These are phyloP conservation scores for Champsocephalus gunnari DNA, from an alignment of 2,797 vertebrate species.

Conservation along the genomic window DNA sequence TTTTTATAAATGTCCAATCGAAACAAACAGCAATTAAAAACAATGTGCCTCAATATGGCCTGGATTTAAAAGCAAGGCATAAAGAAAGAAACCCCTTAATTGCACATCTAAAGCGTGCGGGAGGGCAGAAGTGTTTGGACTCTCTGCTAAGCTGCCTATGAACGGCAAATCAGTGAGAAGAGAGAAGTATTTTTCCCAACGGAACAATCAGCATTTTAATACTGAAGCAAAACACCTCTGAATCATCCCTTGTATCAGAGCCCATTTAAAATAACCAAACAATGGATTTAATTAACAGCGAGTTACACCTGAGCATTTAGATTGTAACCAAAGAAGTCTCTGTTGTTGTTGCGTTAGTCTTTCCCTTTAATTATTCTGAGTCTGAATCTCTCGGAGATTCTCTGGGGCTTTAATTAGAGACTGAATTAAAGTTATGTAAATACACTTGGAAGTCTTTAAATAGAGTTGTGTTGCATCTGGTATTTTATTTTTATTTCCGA, in stretches of 20 bases:
- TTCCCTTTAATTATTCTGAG: slow-evolving; percentile 82
- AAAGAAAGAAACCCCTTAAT: slow-evolving; percentile 41
- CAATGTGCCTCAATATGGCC: not conserved
- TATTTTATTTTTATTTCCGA: slow-evolving; percentile 56
- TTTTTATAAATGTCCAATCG: not conserved
- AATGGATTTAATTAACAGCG: slow-evolving; percentile 82
- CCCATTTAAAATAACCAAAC: slow-evolving; percentile 73
- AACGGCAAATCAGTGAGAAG: slow-evolving; percentile 56
- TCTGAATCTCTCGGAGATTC: slow-evolving; percentile 73
- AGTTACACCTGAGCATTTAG: slow-evolving; percentile 83
- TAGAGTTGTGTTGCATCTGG: slow-evolving; percentile 75
- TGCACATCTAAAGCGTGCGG: slow-evolving; percentile 29
- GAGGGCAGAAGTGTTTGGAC: slow-evolving; percentile 35
- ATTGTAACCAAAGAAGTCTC: slow-evolving; percentile 68
- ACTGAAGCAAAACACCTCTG: slow-evolving; percentile 76
- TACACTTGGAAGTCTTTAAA: slow-evolving; percentile 79
- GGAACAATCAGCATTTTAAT: slow-evolving; percentile 81
- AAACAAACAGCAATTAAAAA: slow-evolving; percentile 28
- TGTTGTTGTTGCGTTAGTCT: slow-evolving; percentile 74
- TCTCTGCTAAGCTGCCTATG: slow-evolving; percentile 46
- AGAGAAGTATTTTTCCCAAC: slow-evolving; percentile 38
- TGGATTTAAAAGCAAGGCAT: slow-evolving; percentile 21
- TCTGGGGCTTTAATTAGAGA: slow-evolving; percentile 85
- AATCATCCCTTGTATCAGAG: slow-evolving; percentile 68
- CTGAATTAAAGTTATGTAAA: slow-evolving; percentile 85